Conservation (phyloP, 2,888 invertebrate genomes). For the Colostygia pectinataria region DNA sequence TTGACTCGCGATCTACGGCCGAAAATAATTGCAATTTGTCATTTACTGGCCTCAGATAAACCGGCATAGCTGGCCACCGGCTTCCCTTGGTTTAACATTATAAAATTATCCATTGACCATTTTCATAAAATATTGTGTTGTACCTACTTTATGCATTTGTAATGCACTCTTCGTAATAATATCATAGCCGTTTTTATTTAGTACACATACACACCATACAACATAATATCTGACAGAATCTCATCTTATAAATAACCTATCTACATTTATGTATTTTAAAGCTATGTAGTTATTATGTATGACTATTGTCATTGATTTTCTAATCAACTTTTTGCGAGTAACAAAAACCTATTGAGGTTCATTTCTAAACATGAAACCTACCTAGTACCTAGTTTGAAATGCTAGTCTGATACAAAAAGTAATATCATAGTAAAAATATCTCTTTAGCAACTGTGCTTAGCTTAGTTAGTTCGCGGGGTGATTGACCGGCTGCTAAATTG, state of each 20-base stretch:
- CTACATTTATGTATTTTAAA: no score
- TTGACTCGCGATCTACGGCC: slow-evolving; percentile 20
- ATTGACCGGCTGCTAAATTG: slow-evolving; percentile 27
- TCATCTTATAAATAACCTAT: no score
- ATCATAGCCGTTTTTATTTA: no score
- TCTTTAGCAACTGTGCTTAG: slow-evolving; percentile 17
- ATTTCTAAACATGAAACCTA: background rate
- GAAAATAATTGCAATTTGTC: slow-evolving; percentile 28
- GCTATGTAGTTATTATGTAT: no score
- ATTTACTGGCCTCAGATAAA: slow-evolving; percentile 20
- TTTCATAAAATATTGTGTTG: background rate
- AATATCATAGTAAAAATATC: slow-evolving; percentile 14
- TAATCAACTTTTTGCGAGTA: background rate
- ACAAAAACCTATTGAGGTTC: background rate
- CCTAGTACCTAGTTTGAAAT: slow-evolving; percentile 7
- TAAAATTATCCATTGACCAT: slow-evolving; percentile 17
- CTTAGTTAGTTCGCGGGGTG: slow-evolving; percentile 21
- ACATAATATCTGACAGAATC: no score
- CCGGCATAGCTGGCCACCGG: slow-evolving; percentile 6
- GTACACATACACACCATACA: no score
- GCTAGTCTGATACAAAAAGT: slow-evolving; percentile 16
- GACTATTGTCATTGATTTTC: no score
- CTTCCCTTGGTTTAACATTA: slow-evolving; percentile 25
- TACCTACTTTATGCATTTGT: no score
- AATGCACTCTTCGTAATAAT: no score